Evolutionary conservation across 2,113 vertebrate species (phyloP), one percentile per base, ranked within the genome.

Genomic region (Phyllostomus hastatus): DNA sequence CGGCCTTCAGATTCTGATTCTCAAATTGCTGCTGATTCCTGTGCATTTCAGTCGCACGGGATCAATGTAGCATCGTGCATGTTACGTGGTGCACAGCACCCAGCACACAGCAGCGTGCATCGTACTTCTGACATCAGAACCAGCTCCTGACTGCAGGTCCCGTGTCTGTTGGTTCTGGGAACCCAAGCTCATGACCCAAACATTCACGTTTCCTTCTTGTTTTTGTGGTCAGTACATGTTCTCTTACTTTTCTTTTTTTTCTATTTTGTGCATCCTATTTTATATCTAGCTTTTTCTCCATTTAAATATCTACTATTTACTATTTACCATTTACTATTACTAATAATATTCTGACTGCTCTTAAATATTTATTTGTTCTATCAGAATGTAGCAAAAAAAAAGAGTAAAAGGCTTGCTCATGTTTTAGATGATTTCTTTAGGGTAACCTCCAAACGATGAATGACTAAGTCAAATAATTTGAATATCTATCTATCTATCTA

Each of bases 361-460:
- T 78, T 83, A 67, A 54, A 66, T 90, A 66, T 54, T 82, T 66
- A 31, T 80, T 93, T 92, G 14, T 87, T 64, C 41, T 59, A 33
- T 19, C 10, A 52, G 12, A 86, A 20, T 26, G 15, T 83, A 61
- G 10, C 5, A n/a, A 7, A 83, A 41, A 66, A 24, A 54, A 41
- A 69, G 38, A 43, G 7, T 79, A 28, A 54, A 41, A 70, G 0
- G 0, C 31, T 78, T 75, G 79, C 9, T 59, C 14, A 38, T 83
- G 69, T 84, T 94, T 91, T 79, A 2, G 31, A 28, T 73, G 89
- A 2, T 78, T 88, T 76, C n/a, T 72, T 70, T 59, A 64, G 52
- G 12, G 83, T 54, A 66, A 22, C 7, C 83, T 90, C 22, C 35
- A 72, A 76, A 19, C 9, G 7, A 9, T 43, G 11, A 31, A 75